Base-by-base conservation (phyloP, 2,113 vertebrate genomes). In the Psettodes erumei region DNA sequence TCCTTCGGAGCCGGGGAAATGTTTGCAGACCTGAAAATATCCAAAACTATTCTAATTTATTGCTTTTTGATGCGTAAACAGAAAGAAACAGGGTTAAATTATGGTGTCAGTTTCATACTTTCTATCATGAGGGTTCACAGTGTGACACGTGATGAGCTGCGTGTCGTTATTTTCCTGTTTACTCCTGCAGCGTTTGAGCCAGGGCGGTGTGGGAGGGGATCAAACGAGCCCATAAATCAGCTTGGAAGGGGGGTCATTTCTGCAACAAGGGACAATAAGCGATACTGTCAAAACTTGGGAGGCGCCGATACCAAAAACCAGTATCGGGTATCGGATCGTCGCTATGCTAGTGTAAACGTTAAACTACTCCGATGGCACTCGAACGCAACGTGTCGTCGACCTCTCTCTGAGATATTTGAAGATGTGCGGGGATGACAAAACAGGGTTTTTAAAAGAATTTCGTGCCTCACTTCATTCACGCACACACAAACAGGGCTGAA, bases 241-340 rank as follows among this genome's bases (percentile, higher is more conserved):
- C 37, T 47, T n/a, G 6, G 21, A 27, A n/a, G n/a, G 0, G 16
- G 54, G 4, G 3, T 11, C 0, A 25, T 25, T 33, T 23, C 21
- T 70, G 6, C 2, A 15, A 19, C 13, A 25, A n/a, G 16, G 1
- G 11, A 43, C 66, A 48, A 23, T 38, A 37, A 11, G n/a, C 30
- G 30, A 38, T 18, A 8, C 23, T 81, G 59, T 71, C 86, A 69
- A 86, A 79, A 83, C 10, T n/a, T n/a, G n/a, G n/a, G n/a, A n/a
- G n/a, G n/a, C n/a, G n/a, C n/a, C n/a, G n/a, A n/a, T n/a, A n/a
- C n/a, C n/a, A n/a, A n/a, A n/a, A n/a, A n/a, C n/a, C n/a, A n/a
- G n/a, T n/a, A n/a, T n/a, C n/a, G n/a, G n/a, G n/a, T n/a, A n/a
- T n/a, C n/a, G n/a, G n/a, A 23, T 50, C 21, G 47, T 48, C n/a